These are phyloP conservation scores for Mesorhabditis sp. DNA, from an alignment of 2,888 invertebrate species.

Conservation along the genomic window DNA sequence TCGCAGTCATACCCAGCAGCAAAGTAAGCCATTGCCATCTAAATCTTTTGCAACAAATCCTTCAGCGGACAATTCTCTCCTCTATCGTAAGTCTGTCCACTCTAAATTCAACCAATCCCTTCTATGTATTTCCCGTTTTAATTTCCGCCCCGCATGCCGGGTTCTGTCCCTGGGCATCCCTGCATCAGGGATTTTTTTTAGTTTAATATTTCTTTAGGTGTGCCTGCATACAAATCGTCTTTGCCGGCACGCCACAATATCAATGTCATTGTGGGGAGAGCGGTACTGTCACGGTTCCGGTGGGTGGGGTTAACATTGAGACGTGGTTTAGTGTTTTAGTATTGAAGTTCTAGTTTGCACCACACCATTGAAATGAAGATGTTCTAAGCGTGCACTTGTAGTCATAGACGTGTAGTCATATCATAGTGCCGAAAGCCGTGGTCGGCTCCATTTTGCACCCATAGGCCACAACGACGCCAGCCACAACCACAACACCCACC, in stretches of 20 bases:
- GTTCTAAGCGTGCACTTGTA: no score
- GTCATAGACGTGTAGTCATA: no score
- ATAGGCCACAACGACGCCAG: not conserved
- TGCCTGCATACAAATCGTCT: conserved; percentile 43
- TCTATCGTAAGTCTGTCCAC: not conserved
- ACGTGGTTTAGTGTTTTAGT: no score
- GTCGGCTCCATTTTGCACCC: no score
- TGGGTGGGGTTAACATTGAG: not conserved
- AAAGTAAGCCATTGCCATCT: not conserved
- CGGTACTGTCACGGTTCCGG: conserved; percentile 1
- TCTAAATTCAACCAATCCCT: not conserved
- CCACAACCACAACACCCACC: not conserved
- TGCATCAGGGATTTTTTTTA: not conserved
- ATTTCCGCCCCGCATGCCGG: not conserved
- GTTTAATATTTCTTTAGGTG: conserved; percentile 22
- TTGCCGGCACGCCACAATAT: conserved; percentile 38
- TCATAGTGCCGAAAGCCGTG: no score
- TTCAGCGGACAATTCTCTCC: not conserved
- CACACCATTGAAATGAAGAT: no score
- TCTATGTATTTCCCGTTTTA: not conserved
- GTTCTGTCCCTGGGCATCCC: not conserved
- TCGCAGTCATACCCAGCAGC: not conserved
- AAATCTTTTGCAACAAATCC: not conserved
- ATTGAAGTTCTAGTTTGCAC: no score
- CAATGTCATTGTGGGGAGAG: conserved; percentile 39